These are phyloP conservation scores for Myrmophylax atrothorax DNA, from an alignment of 2,113 vertebrate species.

Conservation along the genomic window DNA sequence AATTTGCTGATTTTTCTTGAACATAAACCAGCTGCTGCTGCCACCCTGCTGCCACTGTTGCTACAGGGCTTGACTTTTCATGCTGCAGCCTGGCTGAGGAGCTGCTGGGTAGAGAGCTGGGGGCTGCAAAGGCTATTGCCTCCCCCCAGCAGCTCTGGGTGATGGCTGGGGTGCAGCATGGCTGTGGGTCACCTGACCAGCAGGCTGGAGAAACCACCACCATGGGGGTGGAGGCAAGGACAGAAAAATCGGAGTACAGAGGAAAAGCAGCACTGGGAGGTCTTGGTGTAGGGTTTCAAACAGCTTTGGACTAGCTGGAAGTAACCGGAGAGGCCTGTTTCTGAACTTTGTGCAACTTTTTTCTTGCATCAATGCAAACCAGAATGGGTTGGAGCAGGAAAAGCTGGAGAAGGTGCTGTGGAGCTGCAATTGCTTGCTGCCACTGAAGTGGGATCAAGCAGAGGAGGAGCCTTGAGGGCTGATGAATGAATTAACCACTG, in stretches of 20 bases:
- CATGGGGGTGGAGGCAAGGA: background rate
- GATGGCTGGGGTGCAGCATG: constrained; percentile 49
- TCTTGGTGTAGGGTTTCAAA: constrained; percentile 25
- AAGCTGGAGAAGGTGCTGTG: background rate
- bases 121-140: background rate
- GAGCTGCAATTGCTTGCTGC: background rate
- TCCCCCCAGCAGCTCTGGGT: background rate
- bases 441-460: background rate
- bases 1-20: constrained; percentile 40
- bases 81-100: background rate
- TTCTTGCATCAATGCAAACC: background rate
- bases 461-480: background rate
- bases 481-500: background rate
- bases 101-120: background rate
- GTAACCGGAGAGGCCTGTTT: background rate
- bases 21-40: constrained; percentile 39
- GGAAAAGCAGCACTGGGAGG: background rate
- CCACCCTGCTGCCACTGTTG: constrained; percentile 51
- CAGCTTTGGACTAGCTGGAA: background rate
- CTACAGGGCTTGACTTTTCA: constrained; percentile 18
- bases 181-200: background rate
- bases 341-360: background rate
- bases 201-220: constrained; percentile 39
- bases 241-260: background rate
- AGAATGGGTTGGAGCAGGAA: background rate